Percentiles rank a stretch among this genome's conserved stretches.
Evolutionary conservation across 2,888 invertebrate genomes (phyloP).

Genomic region (Drosophila ustulata): DNA sequence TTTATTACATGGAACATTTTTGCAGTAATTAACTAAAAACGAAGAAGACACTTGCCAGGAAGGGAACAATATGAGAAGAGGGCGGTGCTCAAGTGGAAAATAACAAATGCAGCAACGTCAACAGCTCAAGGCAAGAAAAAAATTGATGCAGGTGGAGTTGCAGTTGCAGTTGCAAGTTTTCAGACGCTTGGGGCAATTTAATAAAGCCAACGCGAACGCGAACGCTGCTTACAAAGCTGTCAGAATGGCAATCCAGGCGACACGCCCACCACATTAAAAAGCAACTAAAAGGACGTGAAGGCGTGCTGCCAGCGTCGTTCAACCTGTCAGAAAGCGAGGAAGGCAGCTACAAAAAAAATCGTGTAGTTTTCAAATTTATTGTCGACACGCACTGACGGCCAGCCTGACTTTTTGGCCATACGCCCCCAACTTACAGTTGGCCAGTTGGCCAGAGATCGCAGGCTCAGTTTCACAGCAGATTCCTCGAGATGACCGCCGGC

Average conservation of each 20-base stretch:
- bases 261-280: slow-evolving; percentile 76
- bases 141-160: slow-evolving; percentile 38
- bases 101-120: slow-evolving; percentile 45
- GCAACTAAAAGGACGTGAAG: slow-evolving; percentile 73
- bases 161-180: slow-evolving; percentile 17
- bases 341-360: slow-evolving; percentile 45
- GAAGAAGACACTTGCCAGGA: slow-evolving; percentile 47
- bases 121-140: slow-evolving; percentile 55
- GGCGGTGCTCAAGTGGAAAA: slow-evolving; percentile 33
- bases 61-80: slow-evolving; percentile 3
- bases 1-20: slow-evolving; percentile 43
- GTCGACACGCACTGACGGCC: slow-evolving; percentile 65
- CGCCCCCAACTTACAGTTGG: slow-evolving; percentile 57
- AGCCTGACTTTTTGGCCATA: slow-evolving; percentile 22
- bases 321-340: slow-evolving; percentile 65
- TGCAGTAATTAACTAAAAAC: slow-evolving; percentile 39
- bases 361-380: slow-evolving; percentile 77
- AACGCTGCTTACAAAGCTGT: slow-evolving; percentile 59
- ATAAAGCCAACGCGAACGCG: slow-evolving; percentile 51
- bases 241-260: slow-evolving; percentile 66
- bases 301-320: slow-evolving; percentile 67
- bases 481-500: slow-evolving; percentile 31
- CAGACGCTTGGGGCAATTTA: slow-evolving; percentile 4
- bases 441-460: slow-evolving; percentile 13
- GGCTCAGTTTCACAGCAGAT: slow-evolving; percentile 13